phyloP scores from a whole-genome alignment of 2,888 invertebrate genomes.

The Lycia hirtaria region DNA sequence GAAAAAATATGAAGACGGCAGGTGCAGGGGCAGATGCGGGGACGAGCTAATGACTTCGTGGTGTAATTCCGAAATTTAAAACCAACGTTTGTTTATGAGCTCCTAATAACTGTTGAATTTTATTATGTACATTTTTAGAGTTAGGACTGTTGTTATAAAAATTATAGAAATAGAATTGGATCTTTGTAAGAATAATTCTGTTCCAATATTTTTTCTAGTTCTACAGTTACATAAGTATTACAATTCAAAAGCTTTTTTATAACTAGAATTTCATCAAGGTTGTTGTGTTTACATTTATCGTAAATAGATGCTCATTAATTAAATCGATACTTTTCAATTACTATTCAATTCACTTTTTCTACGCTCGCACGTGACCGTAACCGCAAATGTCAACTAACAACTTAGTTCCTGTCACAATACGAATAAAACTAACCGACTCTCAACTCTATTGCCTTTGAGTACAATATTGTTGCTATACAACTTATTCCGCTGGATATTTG shows the following conservation, averaged over 20 bases:
- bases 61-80: conserved; percentile 3
- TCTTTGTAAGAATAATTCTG: too few species aligned
- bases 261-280: too few species aligned
- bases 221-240: too few species aligned
- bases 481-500: conserved; percentile 13
- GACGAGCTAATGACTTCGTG: conserved; percentile 16
- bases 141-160: too few species aligned
- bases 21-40: conserved; percentile 28
- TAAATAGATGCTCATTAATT: background rate
- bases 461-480: conserved; percentile 1
- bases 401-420: background rate
- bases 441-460: conserved; percentile 10
- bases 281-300: background rate
- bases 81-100: background rate
- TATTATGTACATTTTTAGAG: too few species aligned
- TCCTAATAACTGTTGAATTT: too few species aligned
- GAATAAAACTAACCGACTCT: background rate
- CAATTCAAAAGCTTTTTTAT: too few species aligned
- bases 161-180: too few species aligned
- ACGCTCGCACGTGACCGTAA: conserved; percentile 17
- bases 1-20: conserved; percentile 29
- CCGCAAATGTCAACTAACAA: conserved; percentile 12
- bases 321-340: background rate
- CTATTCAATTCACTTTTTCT: background rate
- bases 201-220: too few species aligned